Base-by-base conservation (phyloP, 2,797 vertebrate genomes). In the Zenarchopterus dispar region DNA sequence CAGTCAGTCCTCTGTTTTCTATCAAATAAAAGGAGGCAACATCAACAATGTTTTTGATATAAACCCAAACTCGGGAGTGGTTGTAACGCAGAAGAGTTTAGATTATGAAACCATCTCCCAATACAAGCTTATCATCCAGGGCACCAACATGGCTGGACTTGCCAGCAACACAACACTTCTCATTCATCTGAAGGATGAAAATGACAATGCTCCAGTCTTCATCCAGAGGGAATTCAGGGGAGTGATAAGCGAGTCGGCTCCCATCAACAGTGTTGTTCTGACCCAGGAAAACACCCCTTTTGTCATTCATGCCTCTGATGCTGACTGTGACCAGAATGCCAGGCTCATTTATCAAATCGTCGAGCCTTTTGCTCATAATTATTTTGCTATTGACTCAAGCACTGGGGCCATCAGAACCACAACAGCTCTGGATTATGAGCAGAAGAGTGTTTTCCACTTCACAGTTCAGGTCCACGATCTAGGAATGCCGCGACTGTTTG, bases 381-480 rank as follows among this genome's bases (percentile, higher is more conserved):
- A 97, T 77, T 99, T 99, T 73, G 92, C 96, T 55, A 96, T 99
- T 36, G 98, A 99, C 80, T 95, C 97, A 0, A 98, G 95, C 86
- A 99, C 98, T 0, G 98, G 97, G 68, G 97, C 97, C 11, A 93
- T 99, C 87, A 94, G 93, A 52, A 96, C 95, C 3, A 92, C 94
- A 15, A 86, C 91, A 16, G 81, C 92, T 52, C 85, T 99, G 90
- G 96, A 99, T 90, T 97, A 98, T 0, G 97, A 99, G 74, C 91
- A 96, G 67, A 94, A 90, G 58, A 95, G 85, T 24, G 70, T 92
- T 82, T 99, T 97, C 83, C 94, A 56, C 69, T 99, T 99, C 58
- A 96, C 96, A 0, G 97, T 99, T n/a, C 97, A 98, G 88, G 98
- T 97, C 9, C 95, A 97, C 9, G 98, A 99, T 84, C 93, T 93